Evolutionary conservation across 2,113 vertebrate species (phyloP), one percentile per base, ranked within the genome.

Genomic region (Himantopus leucocephalus): DNA sequence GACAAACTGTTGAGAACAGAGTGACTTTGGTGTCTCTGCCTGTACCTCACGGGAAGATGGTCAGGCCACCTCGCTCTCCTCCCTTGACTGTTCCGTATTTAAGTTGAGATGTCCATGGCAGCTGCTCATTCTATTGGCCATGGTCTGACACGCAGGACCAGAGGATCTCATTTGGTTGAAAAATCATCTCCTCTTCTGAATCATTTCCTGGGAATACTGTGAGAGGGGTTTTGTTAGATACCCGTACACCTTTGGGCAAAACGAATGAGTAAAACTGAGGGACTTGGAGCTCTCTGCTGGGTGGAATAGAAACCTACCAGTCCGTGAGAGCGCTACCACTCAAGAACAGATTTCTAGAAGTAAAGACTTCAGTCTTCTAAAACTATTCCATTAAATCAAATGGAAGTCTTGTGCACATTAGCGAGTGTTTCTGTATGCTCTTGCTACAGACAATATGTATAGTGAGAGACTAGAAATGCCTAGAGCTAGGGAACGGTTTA

Each of bases 161-260:
- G 85, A 97, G 95, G 92, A 96, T 92, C 86, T 92, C 95, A 64
- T 90, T 92, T 89, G 92, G 84, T 95, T 96, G 86, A 72, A 82
- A 92, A 96, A 88, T 96, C 97, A 96, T 97, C 96, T 97, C 96
- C 94, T 96, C 95, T 97, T 97, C 93, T 89, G 96, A 92, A 95
- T 96, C 52, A 53, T 77, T 94, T 95, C 95, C 96, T 97, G 96
- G 97, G 92, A 96, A 96, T 96, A 96, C 94, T 95, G 96, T 97
- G 96, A 97, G 92, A 94, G 97, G 79, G 95, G 63, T 47, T 94
- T 96, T 62, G 6, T 47, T 89, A 22, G 73, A 67, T 75, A 75
- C 92, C 85, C 30, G 1, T 2, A 85, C 72, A 62, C 62, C 86
- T 93, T 87, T 81, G 84, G 88, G 88, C 74, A 45, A 45, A 67